Conservation (phyloP, 2,113 vertebrate genomes). For the Lepus timidus region DNA sequence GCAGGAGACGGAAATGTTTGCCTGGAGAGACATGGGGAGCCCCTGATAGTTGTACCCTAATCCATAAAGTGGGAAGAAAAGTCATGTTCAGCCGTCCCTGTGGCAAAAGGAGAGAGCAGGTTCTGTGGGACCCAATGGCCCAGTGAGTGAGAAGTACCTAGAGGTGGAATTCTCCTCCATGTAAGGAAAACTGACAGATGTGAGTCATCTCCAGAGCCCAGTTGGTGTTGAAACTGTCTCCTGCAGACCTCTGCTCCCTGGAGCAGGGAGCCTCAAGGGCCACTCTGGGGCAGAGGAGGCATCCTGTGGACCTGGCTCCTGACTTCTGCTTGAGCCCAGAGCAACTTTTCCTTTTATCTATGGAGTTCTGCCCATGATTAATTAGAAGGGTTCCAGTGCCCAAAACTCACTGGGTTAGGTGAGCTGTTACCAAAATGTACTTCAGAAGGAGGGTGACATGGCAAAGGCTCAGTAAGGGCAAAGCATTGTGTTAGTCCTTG, state of each 20-base stretch:
- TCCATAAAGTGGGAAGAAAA: not conserved
- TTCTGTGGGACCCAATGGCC: not conserved
- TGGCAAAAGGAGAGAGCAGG: not conserved
- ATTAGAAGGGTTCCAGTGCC: not conserved
- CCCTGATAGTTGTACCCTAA: not conserved
- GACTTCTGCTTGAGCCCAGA: slow-evolving; percentile 46
- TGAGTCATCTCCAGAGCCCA: not conserved
- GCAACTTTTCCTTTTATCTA: not conserved
- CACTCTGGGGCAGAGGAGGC: not conserved
- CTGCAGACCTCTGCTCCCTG: not conserved
- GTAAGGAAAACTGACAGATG: not conserved
- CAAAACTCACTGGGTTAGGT: not conserved
- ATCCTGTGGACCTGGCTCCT: not conserved
- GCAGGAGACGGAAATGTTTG: slow-evolving; percentile 11
- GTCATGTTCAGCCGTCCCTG: slow-evolving; percentile 10
- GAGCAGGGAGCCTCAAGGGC: not conserved
- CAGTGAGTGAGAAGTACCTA: not conserved
- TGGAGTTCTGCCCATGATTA: not conserved
- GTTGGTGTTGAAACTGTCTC: not conserved
- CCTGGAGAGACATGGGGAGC: not conserved
- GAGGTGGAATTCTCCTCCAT: not conserved
- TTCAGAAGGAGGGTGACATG: not conserved
- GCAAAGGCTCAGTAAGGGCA: not conserved
- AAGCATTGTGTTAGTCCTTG: not conserved
- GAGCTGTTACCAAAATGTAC: not conserved